Percentiles rank a stretch among this genome's conserved stretches.
phyloP scores from a whole-genome alignment of 2,888 invertebrate species.

The Sinotaia quadrata region DNA sequence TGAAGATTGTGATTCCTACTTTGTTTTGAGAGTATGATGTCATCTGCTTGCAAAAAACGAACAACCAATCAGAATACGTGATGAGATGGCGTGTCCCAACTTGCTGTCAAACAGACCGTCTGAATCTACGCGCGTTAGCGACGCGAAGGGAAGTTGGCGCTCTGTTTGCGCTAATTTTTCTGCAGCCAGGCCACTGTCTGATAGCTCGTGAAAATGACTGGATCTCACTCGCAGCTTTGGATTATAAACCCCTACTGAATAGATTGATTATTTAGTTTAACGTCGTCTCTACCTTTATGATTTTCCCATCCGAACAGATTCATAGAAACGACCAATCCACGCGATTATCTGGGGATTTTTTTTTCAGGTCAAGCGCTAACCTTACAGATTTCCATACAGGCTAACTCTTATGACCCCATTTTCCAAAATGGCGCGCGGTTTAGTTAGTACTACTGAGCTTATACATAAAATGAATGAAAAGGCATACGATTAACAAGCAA shows the following conservation, averaged over 20 bases:
- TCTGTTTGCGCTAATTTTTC: neutral
- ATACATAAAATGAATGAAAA: too few relatives aligned
- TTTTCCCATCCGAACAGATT: neutral
- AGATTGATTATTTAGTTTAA: too few relatives aligned
- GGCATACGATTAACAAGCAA: too few relatives aligned
- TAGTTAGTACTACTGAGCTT: too few relatives aligned
- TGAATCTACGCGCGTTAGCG: constrained; percentile 13
- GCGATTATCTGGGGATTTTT: constrained; percentile 20
- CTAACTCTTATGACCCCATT: too few relatives aligned
- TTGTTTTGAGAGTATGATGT: constrained; percentile 38
- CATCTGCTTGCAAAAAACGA: constrained; percentile 26
- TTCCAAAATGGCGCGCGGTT: too few relatives aligned
- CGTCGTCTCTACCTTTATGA: too few relatives aligned
- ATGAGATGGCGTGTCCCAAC: constrained; percentile 29
- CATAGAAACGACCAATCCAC: constrained; percentile 20
- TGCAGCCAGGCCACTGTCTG: neutral
- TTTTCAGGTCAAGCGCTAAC: constrained; percentile 14
- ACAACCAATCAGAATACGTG: constrained; percentile 26
- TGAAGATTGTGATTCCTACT: constrained; percentile 31
- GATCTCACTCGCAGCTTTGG: neutral
- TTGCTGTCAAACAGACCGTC: constrained; percentile 10
- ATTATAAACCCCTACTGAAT: constrained; percentile 12
- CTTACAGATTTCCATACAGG: constrained; percentile 1
- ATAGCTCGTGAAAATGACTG: constrained; percentile 5
- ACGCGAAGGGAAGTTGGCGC: neutral